These are phyloP conservation scores for Poeciliopsis paucimaculata DNA, from an alignment of 2,797 vertebrate genomes.

Conservation along the genomic window DNA sequence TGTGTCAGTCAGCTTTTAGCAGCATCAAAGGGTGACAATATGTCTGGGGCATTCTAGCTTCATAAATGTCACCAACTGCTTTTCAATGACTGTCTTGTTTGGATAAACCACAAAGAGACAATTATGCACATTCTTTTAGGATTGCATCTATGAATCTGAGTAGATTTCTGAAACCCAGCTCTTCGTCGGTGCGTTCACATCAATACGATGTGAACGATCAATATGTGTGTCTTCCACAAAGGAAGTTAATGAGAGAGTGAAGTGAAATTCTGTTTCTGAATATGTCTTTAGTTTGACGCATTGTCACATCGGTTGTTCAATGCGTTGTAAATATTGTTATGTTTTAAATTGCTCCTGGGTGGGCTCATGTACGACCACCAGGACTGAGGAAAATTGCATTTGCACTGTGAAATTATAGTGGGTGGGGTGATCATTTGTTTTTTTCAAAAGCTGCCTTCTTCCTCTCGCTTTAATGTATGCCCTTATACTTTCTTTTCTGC, in stretches of 20 bases:
- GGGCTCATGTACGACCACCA: slow-evolving; percentile 56
- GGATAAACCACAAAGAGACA: slow-evolving; percentile 32
- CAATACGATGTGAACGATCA: not conserved
- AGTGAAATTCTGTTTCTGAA: slow-evolving; percentile 54
- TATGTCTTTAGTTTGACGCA: slow-evolving; percentile 53
- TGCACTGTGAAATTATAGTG: slow-evolving; percentile 42
- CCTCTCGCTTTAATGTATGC: slow-evolving; percentile 29
- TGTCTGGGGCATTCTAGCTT: slow-evolving; percentile 22
- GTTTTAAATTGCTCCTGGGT: slow-evolving; percentile 42
- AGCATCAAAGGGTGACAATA: slow-evolving; percentile 25
- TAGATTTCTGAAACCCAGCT: slow-evolving; percentile 40
- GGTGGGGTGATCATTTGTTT: slow-evolving; percentile 41
- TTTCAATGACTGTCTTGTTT: slow-evolving; percentile 33
- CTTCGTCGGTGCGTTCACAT: slow-evolving; percentile 23
- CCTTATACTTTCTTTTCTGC: slow-evolving; percentile 15
- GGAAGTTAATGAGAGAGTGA: slow-evolving; percentile 35
- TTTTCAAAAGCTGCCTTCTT: slow-evolving; percentile 15
- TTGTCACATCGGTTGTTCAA: slow-evolving; percentile 32
- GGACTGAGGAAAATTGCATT: slow-evolving; percentile 42
- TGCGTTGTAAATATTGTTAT: slow-evolving; percentile 31
- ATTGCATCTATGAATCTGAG: slow-evolving; percentile 36
- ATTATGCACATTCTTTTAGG: slow-evolving; percentile 41
- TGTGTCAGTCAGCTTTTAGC: slow-evolving; percentile 38
- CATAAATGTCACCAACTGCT: slow-evolving; percentile 31
- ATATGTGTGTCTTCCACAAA: slow-evolving; percentile 23